These are phyloP conservation scores for Himalopsyche phryganea DNA, from an alignment of 1,140 invertebrate species.

Conservation along the genomic window DNA sequence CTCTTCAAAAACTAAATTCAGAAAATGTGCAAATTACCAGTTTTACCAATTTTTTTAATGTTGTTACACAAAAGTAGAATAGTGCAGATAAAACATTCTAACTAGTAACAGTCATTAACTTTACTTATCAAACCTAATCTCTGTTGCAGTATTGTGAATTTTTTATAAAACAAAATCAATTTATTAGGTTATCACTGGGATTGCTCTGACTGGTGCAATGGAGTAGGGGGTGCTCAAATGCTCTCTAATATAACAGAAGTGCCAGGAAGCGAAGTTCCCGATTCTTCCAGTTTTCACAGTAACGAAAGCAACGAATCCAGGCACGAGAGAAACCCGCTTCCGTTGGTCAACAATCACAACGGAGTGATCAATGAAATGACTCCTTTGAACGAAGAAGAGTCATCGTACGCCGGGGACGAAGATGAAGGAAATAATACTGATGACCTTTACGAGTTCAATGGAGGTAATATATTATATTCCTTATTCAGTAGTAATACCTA, in stretches of 20 bases:
- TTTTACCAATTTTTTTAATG: no score
- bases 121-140: no score
- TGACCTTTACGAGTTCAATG: slow-evolving; percentile 25
- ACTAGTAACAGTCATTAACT: no score
- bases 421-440: slow-evolving; percentile 32
- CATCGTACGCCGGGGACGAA: slow-evolving; percentile 28
- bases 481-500: no score
- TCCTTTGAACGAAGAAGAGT: slow-evolving; percentile 30
- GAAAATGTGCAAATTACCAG: no score
- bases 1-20: no score
- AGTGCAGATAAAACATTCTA: no score
- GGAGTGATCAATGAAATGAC: slow-evolving; percentile 36
- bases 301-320: slow-evolving; percentile 80
- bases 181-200: slow-evolving; percentile 84
- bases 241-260: slow-evolving; percentile 90
- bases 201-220: slow-evolving; percentile 89
- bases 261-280: slow-evolving; percentile 84
- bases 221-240: slow-evolving; percentile 64
- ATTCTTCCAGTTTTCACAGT: slow-evolving; percentile 85
- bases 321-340: slow-evolving; percentile 23
- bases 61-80: no score
- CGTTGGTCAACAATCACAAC: slow-evolving; percentile 17
- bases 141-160: no score
- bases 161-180: no score
- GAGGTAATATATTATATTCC: slow-evolving; percentile 20